Percentiles rank a stretch among this genome's conserved stretches.
Conservation (phyloP, 2,888 invertebrate species). For the Dasypogon diadema region DNA sequence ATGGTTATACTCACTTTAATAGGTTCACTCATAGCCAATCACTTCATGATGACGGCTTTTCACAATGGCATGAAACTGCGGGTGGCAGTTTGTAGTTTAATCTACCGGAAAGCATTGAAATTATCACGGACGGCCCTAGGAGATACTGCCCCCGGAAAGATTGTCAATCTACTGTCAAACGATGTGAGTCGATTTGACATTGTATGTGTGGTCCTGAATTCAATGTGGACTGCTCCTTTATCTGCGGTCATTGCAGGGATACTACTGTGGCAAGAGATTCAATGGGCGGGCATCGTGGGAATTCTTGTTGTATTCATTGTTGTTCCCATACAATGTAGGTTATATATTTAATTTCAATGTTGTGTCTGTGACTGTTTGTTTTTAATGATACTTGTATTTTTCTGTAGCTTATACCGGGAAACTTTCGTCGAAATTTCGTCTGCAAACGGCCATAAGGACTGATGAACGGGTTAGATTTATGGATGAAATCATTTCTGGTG, state of each 20-base stretch:
- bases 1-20: conserved; percentile 64
- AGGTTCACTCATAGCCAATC: conserved; percentile 71
- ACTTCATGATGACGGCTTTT: conserved; percentile 78
- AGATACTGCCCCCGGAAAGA: conserved; percentile 87
- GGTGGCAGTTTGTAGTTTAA: conserved; percentile 83
- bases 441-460: conserved; percentile 73
- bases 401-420: conserved; percentile 61
- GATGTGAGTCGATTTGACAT: conserved; percentile 88
- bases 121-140: conserved; percentile 79
- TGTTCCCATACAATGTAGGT: conserved; percentile 80
- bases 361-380: conserved; percentile 41
- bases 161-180: conserved; percentile 89
- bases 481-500: conserved; percentile 80
- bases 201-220: conserved; percentile 80
- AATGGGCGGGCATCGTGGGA: conserved; percentile 77
- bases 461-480: conserved; percentile 82
- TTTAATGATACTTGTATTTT: too few species aligned
- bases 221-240: conserved; percentile 82
- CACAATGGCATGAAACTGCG: conserved; percentile 86
- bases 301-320: conserved; percentile 78
- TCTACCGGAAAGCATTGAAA: conserved; percentile 85
- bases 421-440: conserved; percentile 65
- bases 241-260: conserved; percentile 75
- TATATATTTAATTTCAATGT: not conserved
- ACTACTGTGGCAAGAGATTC: conserved; percentile 78